phyloP scores from a whole-genome alignment of 2,888 invertebrate genomes.

The Oxyteleia sp. region DNA sequence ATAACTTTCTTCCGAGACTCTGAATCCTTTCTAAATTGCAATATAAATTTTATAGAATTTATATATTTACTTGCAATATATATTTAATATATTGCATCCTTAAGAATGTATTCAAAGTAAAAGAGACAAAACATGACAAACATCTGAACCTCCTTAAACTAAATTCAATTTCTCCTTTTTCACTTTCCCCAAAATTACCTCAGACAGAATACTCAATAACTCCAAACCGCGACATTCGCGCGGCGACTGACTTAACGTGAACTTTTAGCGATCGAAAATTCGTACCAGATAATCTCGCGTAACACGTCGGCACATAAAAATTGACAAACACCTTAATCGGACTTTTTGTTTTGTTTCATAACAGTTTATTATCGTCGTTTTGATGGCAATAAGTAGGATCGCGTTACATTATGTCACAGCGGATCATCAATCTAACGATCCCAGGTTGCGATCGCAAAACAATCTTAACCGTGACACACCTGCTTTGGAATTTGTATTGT shows the following conservation, averaged over 20 bases:
- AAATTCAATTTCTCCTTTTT: too few relatives aligned
- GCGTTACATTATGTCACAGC: slow-evolving; percentile 22
- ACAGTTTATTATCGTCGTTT: slow-evolving; percentile 32
- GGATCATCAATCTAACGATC: slow-evolving; percentile 31
- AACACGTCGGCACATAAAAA: slow-evolving; percentile 22
- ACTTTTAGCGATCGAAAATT: slow-evolving; percentile 7
- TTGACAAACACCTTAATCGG: slow-evolving; percentile 26
- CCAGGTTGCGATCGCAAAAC: slow-evolving; percentile 8
- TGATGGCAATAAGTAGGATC: slow-evolving; percentile 9
- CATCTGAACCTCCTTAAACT: too few relatives aligned
- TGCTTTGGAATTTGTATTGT: slow-evolving; percentile 46
- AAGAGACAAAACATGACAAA: too few relatives aligned
- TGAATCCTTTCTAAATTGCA: too few relatives aligned
- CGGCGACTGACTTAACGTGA: neutral
- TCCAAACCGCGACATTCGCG: too few relatives aligned
- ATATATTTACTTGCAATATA: too few relatives aligned
- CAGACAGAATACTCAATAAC: too few relatives aligned
- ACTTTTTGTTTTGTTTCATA: slow-evolving; percentile 37
- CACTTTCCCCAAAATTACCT: too few relatives aligned
- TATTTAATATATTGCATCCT: too few relatives aligned
- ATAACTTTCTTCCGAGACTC: too few relatives aligned
- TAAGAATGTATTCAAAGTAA: too few relatives aligned
- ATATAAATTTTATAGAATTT: too few relatives aligned
- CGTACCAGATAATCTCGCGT: slow-evolving; percentile 22
- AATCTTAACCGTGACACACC: neutral